Evolutionary conservation across 2,888 invertebrate genomes (phyloP).

Genomic region (Pollenia angustigena): DNA sequence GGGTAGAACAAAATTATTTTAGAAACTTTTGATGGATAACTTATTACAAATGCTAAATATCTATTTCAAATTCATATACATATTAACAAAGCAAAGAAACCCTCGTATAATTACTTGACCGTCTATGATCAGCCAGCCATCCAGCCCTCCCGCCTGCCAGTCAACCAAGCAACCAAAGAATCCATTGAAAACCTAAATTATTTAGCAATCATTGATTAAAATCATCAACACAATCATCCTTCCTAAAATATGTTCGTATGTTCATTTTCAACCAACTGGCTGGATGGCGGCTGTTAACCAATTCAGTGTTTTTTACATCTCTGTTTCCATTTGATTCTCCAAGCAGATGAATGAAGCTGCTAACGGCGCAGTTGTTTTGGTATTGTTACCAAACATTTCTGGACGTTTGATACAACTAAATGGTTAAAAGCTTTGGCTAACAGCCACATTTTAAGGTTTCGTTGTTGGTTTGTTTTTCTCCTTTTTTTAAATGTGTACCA

Average conservation of each 20-base stretch:
- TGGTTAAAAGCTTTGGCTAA: slow-evolving; percentile 46
- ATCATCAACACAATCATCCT: slow-evolving; percentile 60
- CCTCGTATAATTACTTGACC: slow-evolving; percentile 7
- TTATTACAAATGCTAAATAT: too few species aligned
- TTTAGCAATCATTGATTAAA: slow-evolving; percentile 69
- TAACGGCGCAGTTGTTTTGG: slow-evolving; percentile 11
- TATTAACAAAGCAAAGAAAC: neutral
- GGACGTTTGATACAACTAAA: slow-evolving; percentile 33
- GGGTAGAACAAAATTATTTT: too few species aligned
- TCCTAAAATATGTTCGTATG: slow-evolving; percentile 36
- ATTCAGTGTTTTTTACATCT: slow-evolving; percentile 4
- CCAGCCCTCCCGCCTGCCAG: neutral
- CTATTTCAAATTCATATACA: too few species aligned
- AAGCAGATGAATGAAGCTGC: slow-evolving; percentile 8
- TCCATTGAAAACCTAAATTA: slow-evolving; percentile 64
- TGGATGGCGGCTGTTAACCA: neutral
- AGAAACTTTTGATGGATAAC: too few species aligned
- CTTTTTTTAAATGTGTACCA: slow-evolving; percentile 16
- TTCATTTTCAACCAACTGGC: slow-evolving; percentile 33
- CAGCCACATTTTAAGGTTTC: slow-evolving; percentile 40
- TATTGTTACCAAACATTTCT: slow-evolving; percentile 22
- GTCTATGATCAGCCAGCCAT: neutral
- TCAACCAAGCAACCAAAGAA: slow-evolving; percentile 1
- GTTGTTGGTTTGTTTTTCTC: slow-evolving; percentile 9
- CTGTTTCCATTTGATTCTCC: slow-evolving; percentile 9